A percentile compares a stretch with the other conserved stretches of the same genome.
These are phyloP conservation scores for Lepas anatifera DNA, from an alignment of 2,888 invertebrate genomes.

Conservation along the genomic window DNA sequence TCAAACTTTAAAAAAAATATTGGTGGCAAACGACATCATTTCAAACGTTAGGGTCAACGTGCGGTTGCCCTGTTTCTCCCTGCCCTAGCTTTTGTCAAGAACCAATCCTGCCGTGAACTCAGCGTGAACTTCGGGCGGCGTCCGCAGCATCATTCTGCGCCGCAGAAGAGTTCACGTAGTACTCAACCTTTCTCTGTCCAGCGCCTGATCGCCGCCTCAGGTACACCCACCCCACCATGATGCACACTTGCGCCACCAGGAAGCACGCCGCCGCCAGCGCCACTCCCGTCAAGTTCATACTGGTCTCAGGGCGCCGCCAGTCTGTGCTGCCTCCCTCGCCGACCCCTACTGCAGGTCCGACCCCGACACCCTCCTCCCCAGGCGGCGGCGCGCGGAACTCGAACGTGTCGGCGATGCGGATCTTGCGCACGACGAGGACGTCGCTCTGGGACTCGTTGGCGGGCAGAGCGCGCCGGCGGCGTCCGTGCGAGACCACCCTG, in stretches of 20 bases:
- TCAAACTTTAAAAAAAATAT: no score
- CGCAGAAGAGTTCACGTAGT: constrained; percentile 7
- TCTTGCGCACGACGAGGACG: constrained; percentile 22
- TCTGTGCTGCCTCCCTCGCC: constrained; percentile 14
- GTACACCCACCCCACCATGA: not conserved
- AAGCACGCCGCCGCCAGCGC: constrained; percentile 22
- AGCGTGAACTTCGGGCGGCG: constrained; percentile 19
- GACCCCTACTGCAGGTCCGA: no score
- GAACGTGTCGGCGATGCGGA: constrained; percentile 25
- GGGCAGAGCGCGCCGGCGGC: not conserved
- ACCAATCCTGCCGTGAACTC: no score
- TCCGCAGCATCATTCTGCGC: not conserved
- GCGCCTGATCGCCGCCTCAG: not conserved
- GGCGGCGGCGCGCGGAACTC: constrained; percentile 16
- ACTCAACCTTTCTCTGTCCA: not conserved
- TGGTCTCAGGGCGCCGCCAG: not conserved
- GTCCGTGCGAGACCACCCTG: constrained; percentile 31
- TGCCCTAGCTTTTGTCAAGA: no score
- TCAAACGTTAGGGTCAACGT: no score
- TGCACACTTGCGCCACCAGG: constrained; percentile 17
- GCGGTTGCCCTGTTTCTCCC: no score
- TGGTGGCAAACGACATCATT: no score
- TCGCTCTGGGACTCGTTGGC: not conserved
- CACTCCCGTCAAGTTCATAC: constrained; percentile 21
- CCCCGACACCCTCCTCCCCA: not conserved